A percentile compares a stretch with the other conserved stretches of the same genome.
These are phyloP conservation scores for Pseudomugil tenellus DNA, from an alignment of 2,797 vertebrate genomes.

Conservation along the genomic window DNA sequence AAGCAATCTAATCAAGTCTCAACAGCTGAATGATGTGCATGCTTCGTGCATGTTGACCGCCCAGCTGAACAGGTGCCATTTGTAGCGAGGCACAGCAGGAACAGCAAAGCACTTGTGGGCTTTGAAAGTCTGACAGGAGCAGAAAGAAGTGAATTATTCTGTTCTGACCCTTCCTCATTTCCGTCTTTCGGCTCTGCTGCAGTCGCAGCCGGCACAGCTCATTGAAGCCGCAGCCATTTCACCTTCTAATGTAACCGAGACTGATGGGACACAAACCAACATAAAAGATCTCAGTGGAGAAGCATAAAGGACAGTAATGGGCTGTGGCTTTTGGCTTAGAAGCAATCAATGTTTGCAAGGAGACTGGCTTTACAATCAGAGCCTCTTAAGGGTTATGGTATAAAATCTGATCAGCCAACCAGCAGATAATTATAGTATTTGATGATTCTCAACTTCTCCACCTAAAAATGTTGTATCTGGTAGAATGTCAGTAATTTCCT, in stretches of 20 bases:
- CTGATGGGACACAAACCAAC: constrained; percentile 18
- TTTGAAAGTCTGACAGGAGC: constrained; percentile 22
- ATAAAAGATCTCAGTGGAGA: constrained; percentile 7
- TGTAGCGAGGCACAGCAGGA: neutral
- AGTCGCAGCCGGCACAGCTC: neutral
- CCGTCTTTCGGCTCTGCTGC: neutral
- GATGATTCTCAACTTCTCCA: neutral
- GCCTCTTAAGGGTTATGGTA: neutral
- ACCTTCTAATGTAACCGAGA: constrained; percentile 10
- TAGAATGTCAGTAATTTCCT: too few species aligned
- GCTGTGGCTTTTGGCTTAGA: neutral
- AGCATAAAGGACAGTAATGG: constrained; percentile 21
- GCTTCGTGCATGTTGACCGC: neutral
- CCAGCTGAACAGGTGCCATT: constrained; percentile 13
- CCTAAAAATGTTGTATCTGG: too few species aligned
- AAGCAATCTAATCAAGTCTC: constrained; percentile 45
- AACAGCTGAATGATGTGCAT: constrained; percentile 25
- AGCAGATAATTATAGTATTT: too few species aligned
- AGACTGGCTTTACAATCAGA: neutral
- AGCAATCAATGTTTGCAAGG: constrained; percentile 4
- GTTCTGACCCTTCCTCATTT: constrained; percentile 6
- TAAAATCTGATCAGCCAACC: neutral
- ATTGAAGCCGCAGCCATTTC: constrained; percentile 5
- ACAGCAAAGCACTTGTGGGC: neutral
- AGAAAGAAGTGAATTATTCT: constrained; percentile 30